phyloP scores from a whole-genome alignment of 2,797 vertebrate genomes.

The Schizopygopsis malacanthus region DNA sequence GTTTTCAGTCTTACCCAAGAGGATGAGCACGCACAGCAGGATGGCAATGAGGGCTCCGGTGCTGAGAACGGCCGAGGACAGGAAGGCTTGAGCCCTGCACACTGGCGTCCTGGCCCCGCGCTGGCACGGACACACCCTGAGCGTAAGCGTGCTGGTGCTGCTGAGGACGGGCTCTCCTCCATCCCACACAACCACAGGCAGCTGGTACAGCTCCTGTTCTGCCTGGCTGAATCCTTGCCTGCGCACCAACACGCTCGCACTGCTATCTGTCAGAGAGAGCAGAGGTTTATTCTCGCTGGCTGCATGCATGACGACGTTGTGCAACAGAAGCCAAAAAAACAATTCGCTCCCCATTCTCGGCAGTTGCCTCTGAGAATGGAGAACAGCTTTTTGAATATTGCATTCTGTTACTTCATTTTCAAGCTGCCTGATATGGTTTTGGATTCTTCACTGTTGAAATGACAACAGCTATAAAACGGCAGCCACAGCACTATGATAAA shows the following conservation, averaged over 20 bases:
- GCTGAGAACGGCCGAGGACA: conserved; percentile 90
- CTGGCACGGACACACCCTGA: conserved; percentile 89
- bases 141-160: conserved; percentile 88
- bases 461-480: neutral
- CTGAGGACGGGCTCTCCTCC: conserved; percentile 88
- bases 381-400: conserved; percentile 28
- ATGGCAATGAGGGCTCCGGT: conserved; percentile 93
- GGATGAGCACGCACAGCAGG: conserved; percentile 89
- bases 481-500: neutral
- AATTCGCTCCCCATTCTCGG: neutral
- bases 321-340: conserved; percentile 33
- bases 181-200: conserved; percentile 87
- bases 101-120: conserved; percentile 79
- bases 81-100: conserved; percentile 89
- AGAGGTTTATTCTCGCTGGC: conserved; percentile 45
- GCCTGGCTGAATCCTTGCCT: conserved; percentile 83
- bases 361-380: conserved; percentile 9
- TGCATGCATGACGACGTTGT: conserved; percentile 1
- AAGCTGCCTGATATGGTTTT: conserved; percentile 23
- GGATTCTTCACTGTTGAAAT: conserved; percentile 19
- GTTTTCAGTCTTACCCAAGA: conserved; percentile 82
- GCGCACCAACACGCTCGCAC: conserved; percentile 85
- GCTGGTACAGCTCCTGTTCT: conserved; percentile 83
- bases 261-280: conserved; percentile 80
- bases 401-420: conserved; percentile 32